Base-by-base conservation (phyloP, 2,888 invertebrate genomes). In the Agrotis puta region DNA sequence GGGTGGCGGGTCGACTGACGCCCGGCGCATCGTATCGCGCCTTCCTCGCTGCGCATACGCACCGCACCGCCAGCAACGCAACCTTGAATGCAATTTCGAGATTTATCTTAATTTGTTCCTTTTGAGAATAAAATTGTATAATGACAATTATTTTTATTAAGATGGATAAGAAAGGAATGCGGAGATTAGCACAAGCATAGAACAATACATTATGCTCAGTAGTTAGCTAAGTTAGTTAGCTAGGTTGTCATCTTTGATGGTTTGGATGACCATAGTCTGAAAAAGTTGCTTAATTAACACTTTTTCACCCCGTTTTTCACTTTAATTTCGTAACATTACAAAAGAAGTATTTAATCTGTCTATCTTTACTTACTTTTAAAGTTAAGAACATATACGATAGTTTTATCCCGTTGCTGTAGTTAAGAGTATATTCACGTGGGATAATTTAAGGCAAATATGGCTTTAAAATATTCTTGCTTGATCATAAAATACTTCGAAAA, bases 11-110 rank as follows among this genome's bases (percentile, higher is more conserved):
- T 79, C 71, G 81, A 94, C 94, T 94, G 92, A 82, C 80, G 72
- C 69, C 65, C 61, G 63, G 79, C 77, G 74, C 81, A 80, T 84
- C 77, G 73, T 71, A 69, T 87, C 83, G 81, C 82, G 77, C 72
- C 74, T 74, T 70, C 71, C 70, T 82, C 79, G 84, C 66, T 88
- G 89, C 91, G 92, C 89, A 81, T 76, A 88, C 89, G 91, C 92
- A 89, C 81, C 53, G 87, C 87, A 86, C 86, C 78, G 87, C 81
- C 85, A 85, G 85, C 90, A 87, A 59, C 81, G 82, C 79, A 85
- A 81, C 87, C 85, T 87, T 87, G 88, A 86, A 88, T 92, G 92
- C 93, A 92, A 90, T 92, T 91, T 91, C 89, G 87, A 92, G 93
- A 94, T 93, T 91, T 91, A 92, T 93, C 92, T 92, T 86, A 84